These are phyloP conservation scores for cattle (Bos taurus) DNA, from an alignment of 2,113 vertebrate species.

Conservation along the genomic window ARS-UCD2.0 NC_037338.1:4715501-4716000, in stretches of 20 bases:
- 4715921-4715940: background rate
- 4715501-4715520: background rate
- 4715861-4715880: background rate
- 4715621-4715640: background rate
- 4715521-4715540: background rate
- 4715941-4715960: background rate
- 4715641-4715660: background rate
- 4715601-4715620: background rate
- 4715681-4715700: background rate
- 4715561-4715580: background rate
- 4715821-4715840: background rate
- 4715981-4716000: background rate
- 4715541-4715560: background rate
- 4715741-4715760: background rate
- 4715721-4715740: background rate
- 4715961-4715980: background rate
- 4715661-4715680: background rate
- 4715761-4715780: background rate
- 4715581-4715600: background rate
- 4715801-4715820: background rate
- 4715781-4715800: background rate
- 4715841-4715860: background rate
- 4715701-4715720: background rate
- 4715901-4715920: background rate
- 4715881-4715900: background rate